These are phyloP conservation scores for Galago senegalensis DNA, from an alignment of 2,797 vertebrate genomes.

Conservation along the genomic window DNA sequence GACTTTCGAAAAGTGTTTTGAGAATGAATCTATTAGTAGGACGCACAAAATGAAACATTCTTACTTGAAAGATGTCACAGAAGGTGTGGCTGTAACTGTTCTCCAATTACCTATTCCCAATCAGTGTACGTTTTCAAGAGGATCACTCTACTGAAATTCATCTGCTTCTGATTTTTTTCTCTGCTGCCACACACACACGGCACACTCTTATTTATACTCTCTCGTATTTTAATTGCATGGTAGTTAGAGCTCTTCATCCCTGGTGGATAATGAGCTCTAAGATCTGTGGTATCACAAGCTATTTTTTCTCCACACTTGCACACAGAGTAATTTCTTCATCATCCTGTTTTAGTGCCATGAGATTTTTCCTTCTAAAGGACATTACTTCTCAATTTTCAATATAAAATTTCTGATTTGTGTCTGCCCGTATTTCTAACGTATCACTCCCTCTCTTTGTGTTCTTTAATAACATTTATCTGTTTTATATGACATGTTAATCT, in stretches of 20 bases:
- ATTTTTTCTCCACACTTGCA: constrained; percentile 71
- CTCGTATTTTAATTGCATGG: constrained; percentile 60
- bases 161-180: constrained; percentile 48
- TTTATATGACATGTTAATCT: constrained; percentile 11
- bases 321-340: constrained; percentile 66
- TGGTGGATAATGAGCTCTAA: constrained; percentile 65
- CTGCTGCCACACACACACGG: constrained; percentile 1
- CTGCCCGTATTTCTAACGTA: background rate
- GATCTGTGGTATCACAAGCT: constrained; percentile 56
- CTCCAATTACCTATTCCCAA: constrained; percentile 62
- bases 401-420: constrained; percentile 32
- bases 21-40: background rate
- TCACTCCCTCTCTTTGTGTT: background rate
- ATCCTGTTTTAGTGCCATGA: constrained; percentile 61
- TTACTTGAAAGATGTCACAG: background rate
- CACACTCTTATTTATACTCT: constrained; percentile 52
- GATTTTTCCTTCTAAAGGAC: constrained; percentile 66
- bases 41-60: background rate
- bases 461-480: constrained; percentile 1
- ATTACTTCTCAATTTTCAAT: constrained; percentile 53
- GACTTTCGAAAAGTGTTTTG: background rate
- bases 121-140: constrained; percentile 56
- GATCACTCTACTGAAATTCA: constrained; percentile 38
- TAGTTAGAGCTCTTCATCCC: constrained; percentile 50
- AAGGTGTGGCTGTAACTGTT: background rate